Base-by-base conservation (phyloP, 2,888 invertebrate species). In the Drosophila monieri region DNA sequence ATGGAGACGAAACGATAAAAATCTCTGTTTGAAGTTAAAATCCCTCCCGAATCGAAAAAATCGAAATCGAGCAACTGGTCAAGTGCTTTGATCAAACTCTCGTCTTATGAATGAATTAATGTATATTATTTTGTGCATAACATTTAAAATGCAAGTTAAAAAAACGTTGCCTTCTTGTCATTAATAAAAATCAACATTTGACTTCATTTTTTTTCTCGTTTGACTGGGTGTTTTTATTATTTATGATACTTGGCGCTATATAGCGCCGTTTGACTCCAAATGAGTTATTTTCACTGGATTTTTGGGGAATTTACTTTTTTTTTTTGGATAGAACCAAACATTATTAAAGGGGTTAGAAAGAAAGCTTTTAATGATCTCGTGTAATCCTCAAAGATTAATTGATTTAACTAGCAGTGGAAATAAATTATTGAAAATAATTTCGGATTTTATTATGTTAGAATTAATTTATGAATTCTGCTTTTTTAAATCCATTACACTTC, bases 41-140 rank as follows among this genome's bases (percentile, higher is more conserved):
- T 41, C 67, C 52, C 58, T 58, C 66, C 52, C 64, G 55, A 69
- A 23, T 23, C 21, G 21, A 23, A 77, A 69, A 62, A 58, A 43
- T 47, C 41, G 47, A 30, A 44, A 44, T 54, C 53, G 14, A 44
- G 62, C 56, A 68, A 49, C 75, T 75, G 80, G 41, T 70, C 80
- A 85, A 80, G 80, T 80, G 85, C 69, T 79, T 60, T 27, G 39
- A 52, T 59, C 58, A 57, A 41, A 41, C 48, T 48, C 15, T 49
- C 57, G 35, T 75, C 73, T 86, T 83, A 74, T 81, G 86, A 81
- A 81, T 81, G 86, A 81, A 81, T 86, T 80, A 80, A 85, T 77
- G 80, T 78, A 73, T 77, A 69, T 44, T 47, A 49, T 32, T 59
- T 65, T 35, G 53, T 52, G 62, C 69, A 75, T 73, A 73, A 74